Percentiles rank a stretch among this genome's conserved stretches.
phyloP scores from a whole-genome alignment of 2,888 invertebrate genomes.

The Parascotia fuliginaria region DNA sequence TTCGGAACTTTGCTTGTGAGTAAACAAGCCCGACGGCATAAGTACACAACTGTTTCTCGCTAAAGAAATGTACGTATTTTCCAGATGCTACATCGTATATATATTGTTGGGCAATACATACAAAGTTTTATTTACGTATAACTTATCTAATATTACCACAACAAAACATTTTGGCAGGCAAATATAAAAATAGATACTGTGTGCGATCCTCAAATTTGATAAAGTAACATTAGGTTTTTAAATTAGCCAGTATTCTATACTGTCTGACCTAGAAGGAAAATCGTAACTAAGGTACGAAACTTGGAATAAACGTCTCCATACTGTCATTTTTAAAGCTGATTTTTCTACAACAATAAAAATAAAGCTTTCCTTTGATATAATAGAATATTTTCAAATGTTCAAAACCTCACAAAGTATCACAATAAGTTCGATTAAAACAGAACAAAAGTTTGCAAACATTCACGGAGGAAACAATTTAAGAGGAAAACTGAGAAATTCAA shows the following conservation, averaged over 20 bases:
- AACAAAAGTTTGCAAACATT: slow-evolving; percentile 30
- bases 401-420: neutral
- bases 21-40: slow-evolving; percentile 56
- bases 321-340: too few species aligned
- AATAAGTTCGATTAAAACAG: slow-evolving; percentile 26
- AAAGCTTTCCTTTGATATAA: neutral
- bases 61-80: slow-evolving; percentile 48
- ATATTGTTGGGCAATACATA: neutral
- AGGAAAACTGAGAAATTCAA: slow-evolving; percentile 30
- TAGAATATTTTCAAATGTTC: neutral
- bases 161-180: too few species aligned
- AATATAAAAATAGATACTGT: too few species aligned
- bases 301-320: too few species aligned
- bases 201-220: too few species aligned
- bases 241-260: too few species aligned
- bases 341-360: neutral
- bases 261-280: too few species aligned
- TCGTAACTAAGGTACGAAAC: too few species aligned
- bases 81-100: neutral
- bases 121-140: too few species aligned
- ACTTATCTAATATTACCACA: too few species aligned
- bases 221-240: too few species aligned
- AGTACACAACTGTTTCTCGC: slow-evolving; percentile 49
- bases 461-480: slow-evolving; percentile 45
- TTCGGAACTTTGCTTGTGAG: slow-evolving; percentile 58